phyloP scores from a whole-genome alignment of 2,113 vertebrate species.

The Toxotes jaculatrix region DNA sequence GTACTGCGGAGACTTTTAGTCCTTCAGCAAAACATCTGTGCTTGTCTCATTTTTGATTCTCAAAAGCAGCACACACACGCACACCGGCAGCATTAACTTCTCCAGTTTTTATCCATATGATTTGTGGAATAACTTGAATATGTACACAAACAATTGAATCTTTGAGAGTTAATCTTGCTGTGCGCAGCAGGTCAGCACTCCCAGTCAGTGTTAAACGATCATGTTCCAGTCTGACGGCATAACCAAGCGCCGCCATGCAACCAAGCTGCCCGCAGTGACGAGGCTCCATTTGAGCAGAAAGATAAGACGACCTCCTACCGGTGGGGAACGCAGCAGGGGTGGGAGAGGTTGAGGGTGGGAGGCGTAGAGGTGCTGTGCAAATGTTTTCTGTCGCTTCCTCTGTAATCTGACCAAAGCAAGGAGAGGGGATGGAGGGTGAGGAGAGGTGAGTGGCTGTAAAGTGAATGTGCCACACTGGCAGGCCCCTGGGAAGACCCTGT shows the following conservation, averaged over 20 bases:
- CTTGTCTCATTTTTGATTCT: slow-evolving; percentile 20
- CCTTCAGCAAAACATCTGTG: slow-evolving; percentile 30
- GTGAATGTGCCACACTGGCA: slow-evolving; percentile 62
- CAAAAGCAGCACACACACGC: neutral
- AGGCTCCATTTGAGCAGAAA: slow-evolving; percentile 41
- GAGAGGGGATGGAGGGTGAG: slow-evolving; percentile 36
- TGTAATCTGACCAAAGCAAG: slow-evolving; percentile 61
- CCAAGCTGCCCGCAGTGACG: slow-evolving; percentile 17
- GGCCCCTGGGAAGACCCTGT: slow-evolving; percentile 70
- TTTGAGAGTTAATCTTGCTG: slow-evolving; percentile 9
- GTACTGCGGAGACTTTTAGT: neutral
- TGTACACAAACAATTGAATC: neutral
- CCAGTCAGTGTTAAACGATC: slow-evolving; percentile 43
- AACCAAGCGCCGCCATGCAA: neutral
- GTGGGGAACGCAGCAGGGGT: slow-evolving; percentile 36
- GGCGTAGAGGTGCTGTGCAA: neutral
- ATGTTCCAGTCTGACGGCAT: slow-evolving; percentile 42
- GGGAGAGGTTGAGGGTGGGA: slow-evolving; percentile 15
- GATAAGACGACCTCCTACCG: slow-evolving; percentile 52
- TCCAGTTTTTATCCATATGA: slow-evolving; percentile 9
- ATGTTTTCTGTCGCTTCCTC: slow-evolving; percentile 50
- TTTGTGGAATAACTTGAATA: slow-evolving; percentile 18
- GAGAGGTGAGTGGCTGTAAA: slow-evolving; percentile 63
- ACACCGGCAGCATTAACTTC: neutral
- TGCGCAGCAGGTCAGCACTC: neutral